These are phyloP conservation scores for Julus scanicus DNA, from an alignment of 2,888 invertebrate species.

Conservation along the genomic window DNA sequence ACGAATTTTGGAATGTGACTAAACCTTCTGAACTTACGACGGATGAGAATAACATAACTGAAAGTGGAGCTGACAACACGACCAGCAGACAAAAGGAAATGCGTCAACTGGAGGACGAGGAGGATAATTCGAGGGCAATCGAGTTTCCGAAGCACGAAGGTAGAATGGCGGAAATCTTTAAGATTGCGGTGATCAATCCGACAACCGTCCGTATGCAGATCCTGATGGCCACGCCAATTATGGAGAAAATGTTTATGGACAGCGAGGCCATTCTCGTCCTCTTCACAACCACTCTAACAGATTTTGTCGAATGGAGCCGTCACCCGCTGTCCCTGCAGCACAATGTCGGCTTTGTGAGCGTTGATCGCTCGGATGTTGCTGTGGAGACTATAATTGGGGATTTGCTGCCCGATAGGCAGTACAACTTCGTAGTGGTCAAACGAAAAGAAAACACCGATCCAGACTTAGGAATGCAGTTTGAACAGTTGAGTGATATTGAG, in stretches of 20 bases:
- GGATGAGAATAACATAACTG: neutral
- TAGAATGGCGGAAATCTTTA: slow-evolving; percentile 38
- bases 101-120: slow-evolving; percentile 25
- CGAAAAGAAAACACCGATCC: slow-evolving; percentile 50
- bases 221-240: slow-evolving; percentile 46
- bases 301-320: slow-evolving; percentile 53
- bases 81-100: slow-evolving; percentile 28
- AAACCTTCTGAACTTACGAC: neutral
- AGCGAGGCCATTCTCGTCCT: slow-evolving; percentile 51
- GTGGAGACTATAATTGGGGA: slow-evolving; percentile 53
- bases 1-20: neutral
- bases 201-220: slow-evolving; percentile 55
- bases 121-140: neutral
- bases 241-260: slow-evolving; percentile 56
- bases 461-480: slow-evolving; percentile 54
- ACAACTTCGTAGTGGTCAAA: slow-evolving; percentile 55
- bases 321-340: slow-evolving; percentile 55
- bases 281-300: slow-evolving; percentile 53
- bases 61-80: neutral
- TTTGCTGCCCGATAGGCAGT: slow-evolving; percentile 52
- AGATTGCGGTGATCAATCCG: slow-evolving; percentile 50
- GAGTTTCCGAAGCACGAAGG: slow-evolving; percentile 52
- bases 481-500: slow-evolving; percentile 52
- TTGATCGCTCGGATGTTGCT: slow-evolving; percentile 53
- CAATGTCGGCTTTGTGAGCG: slow-evolving; percentile 56